Evolutionary conservation across 2,113 vertebrate species (phyloP), one percentile per base, ranked within the genome.

Genomic region (Dryoscopus gambensis): DNA sequence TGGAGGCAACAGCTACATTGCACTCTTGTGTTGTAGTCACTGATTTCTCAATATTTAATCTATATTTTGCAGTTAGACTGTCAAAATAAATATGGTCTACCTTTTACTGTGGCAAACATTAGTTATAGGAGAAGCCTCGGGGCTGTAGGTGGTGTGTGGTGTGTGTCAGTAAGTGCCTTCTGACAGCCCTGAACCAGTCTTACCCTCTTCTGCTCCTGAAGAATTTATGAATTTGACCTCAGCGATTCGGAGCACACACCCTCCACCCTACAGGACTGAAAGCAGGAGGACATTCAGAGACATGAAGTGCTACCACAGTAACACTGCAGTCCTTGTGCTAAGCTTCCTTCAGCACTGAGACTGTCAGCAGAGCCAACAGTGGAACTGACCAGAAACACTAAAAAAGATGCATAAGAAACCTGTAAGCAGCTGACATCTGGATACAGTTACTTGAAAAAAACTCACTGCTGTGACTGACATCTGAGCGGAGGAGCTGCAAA

Each of bases 391-490:
- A 87, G 52, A 62, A 70, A 44, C 46, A 2, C 60, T 56, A 7
- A 27, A 74, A 75, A 63, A 28, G 39, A 23, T 10, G 8, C 27
- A 13, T 1, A 63, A 30, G n/a, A 55, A 75, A 46, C 15, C 47
- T 90, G 63, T 44, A 42, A 76, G 83, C 77, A 75, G 39, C 59
- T 85, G 80, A 90, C 82, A 95, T 94, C 95, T 95, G 95, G 82
- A 33, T 71, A 23, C 20, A 42, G 56, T 49, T 76, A 67, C 62
- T 42, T 59, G 74, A 37, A 76, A 78, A 78, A 78, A 79, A 71
- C 14, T 55, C 74, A 15, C 55, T 4, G 35, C 79, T 86, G 78
- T 67, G 59, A 35, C 24, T 31, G 89, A 78, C 76, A 60, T 31
- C 71, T 56, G 27, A 33, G 23, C 15, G 6, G 35, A 63, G 1